These are phyloP conservation scores for Campoplex capitator DNA, from an alignment of 2,888 invertebrate genomes.

Conservation along the genomic window DNA sequence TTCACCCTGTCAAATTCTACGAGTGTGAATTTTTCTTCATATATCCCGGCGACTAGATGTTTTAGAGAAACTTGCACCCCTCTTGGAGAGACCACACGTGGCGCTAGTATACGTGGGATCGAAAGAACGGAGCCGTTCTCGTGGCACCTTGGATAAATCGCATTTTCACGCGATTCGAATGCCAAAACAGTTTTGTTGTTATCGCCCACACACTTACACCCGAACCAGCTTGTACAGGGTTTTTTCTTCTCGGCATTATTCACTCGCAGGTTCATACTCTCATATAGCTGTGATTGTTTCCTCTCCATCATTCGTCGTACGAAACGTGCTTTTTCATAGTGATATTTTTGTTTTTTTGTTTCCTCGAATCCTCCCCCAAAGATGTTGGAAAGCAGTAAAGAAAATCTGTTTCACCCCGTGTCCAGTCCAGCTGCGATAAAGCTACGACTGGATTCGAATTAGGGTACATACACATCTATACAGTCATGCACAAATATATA, in stretches of 20 bases:
- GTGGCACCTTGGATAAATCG: conserved; percentile 73
- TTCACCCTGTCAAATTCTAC: background rate
- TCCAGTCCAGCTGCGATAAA: conserved; percentile 60
- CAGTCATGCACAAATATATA: background rate
- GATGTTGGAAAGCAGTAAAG: conserved; percentile 73
- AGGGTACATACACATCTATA: conserved; percentile 30
- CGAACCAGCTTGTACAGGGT: background rate
- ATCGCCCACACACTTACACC: background rate
- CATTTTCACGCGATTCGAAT: conserved; percentile 77
- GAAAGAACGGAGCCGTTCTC: background rate
- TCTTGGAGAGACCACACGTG: conserved; percentile 1
- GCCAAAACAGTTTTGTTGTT: conserved; percentile 46
- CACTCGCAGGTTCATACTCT: conserved; percentile 20
- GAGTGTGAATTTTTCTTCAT: background rate
- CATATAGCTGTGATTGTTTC: conserved; percentile 22
- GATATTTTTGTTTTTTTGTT: conserved; percentile 35
- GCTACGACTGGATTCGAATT: conserved; percentile 62
- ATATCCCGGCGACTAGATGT: background rate
- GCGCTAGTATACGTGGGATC: background rate
- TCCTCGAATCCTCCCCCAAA: conserved; percentile 44
- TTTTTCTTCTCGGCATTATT: conserved; percentile 42
- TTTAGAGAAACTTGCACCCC: conserved; percentile 22
- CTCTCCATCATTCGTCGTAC: conserved; percentile 37
- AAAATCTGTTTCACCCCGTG: conserved; percentile 76
- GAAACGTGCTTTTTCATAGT: conserved; percentile 19